These are phyloP conservation scores for Neotragus moschatus DNA, from an alignment of 2,113 vertebrate species.

Conservation along the genomic window DNA sequence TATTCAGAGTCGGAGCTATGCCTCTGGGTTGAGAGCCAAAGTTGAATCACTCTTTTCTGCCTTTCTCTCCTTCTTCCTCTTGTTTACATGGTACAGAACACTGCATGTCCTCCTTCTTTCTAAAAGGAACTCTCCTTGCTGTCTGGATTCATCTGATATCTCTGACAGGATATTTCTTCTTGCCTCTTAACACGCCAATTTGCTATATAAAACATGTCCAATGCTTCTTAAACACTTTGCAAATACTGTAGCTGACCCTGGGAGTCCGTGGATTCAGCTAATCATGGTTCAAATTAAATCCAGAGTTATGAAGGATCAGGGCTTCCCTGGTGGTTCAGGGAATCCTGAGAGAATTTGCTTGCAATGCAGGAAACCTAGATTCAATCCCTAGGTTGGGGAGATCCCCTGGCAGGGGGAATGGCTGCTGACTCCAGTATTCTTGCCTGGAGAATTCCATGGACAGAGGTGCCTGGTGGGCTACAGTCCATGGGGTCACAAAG, in stretches of 20 bases:
- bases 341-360: background rate
- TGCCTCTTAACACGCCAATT: slow-evolving; percentile 11
- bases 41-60: background rate
- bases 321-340: background rate
- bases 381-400: background rate
- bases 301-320: background rate
- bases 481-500: background rate
- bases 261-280: background rate
- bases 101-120: slow-evolving; percentile 11
- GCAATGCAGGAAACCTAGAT: background rate
- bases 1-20: background rate
- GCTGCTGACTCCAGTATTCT: background rate
- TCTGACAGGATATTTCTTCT: slow-evolving; percentile 47
- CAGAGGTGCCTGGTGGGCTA: background rate
- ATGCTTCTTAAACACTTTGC: slow-evolving; percentile 50
- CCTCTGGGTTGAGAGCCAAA: background rate
- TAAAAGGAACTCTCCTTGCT: slow-evolving; percentile 17
- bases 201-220: slow-evolving; percentile 60
- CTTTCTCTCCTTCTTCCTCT: background rate
- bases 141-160: slow-evolving; percentile 46
- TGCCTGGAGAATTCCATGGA: background rate
- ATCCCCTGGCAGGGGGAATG: background rate
- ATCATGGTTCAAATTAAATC: background rate
- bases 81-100: slow-evolving; percentile 30
- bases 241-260: background rate